Evolutionary conservation across 2,113 vertebrate genomes (phyloP).

Genomic region (Orientallactaga bullata): DNA sequence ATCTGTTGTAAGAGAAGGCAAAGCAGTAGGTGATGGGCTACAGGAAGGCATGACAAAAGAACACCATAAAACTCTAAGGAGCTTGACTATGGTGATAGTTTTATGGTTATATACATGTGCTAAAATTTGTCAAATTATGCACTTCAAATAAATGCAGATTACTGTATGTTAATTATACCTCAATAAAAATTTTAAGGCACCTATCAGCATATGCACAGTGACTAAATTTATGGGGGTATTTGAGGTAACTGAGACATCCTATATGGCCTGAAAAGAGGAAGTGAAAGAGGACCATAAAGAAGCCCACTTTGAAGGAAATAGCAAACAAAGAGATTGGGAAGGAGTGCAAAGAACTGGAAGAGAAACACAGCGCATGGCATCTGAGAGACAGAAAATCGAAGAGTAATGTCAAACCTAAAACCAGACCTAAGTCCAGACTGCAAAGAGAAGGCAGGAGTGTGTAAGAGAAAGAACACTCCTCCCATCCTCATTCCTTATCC

Average conservation of each 20-base stretch:
- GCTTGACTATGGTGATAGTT: neutral
- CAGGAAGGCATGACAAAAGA: neutral
- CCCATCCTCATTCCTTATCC: neutral
- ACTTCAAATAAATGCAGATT: constrained; percentile 4
- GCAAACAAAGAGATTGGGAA: constrained; percentile 34
- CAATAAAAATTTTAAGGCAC: neutral
- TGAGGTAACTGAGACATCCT: neutral
- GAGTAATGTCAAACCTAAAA: neutral
- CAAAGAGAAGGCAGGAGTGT: neutral
- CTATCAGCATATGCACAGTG: neutral
- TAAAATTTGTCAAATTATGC: neutral
- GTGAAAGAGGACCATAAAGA: neutral
- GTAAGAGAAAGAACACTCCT: neutral
- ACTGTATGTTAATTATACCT: neutral
- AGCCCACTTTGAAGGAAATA: neutral
- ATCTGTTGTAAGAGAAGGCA: neutral
- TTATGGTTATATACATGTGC: neutral
- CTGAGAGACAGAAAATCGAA: constrained; percentile 27
- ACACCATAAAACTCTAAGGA: neutral
- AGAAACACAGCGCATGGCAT: neutral
- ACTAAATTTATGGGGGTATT: neutral
- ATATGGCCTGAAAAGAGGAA: neutral
- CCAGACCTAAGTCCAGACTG: neutral
- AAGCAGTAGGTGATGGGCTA: neutral
- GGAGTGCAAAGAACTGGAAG: neutral